Conservation (phyloP, 1,140 invertebrate genomes). For the Glomeris maerens region DNA sequence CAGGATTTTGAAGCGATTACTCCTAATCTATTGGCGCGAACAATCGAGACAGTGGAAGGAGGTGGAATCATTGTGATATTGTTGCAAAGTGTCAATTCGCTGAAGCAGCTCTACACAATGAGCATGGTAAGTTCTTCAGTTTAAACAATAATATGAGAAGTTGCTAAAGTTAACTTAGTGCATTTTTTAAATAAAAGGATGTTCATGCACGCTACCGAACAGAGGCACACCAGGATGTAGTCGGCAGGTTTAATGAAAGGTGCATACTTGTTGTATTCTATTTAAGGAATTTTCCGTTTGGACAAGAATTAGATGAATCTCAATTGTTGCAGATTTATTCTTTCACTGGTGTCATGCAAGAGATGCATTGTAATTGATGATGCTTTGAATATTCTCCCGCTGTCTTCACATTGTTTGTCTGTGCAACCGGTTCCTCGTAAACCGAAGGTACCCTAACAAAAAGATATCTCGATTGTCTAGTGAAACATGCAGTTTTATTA, state of each 20-base stretch:
- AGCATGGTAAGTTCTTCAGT: slow-evolving; percentile 66
- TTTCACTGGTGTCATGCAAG: slow-evolving; percentile 76
- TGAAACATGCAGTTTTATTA: too few relatives aligned
- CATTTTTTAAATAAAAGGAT: slow-evolving; percentile 42
- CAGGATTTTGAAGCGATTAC: slow-evolving; percentile 98
- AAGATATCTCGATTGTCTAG: too few relatives aligned
- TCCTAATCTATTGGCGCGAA: slow-evolving; percentile 93
- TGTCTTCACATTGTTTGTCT: slow-evolving; percentile 74
- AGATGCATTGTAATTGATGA: slow-evolving; percentile 89
- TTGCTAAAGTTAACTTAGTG: too few relatives aligned
- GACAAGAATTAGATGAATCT: background rate
- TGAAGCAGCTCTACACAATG: slow-evolving; percentile 91
- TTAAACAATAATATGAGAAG: too few relatives aligned
- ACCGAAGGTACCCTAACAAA: slow-evolving; percentile 25
- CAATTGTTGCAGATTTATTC: slow-evolving; percentile 51
- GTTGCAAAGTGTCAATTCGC: slow-evolving; percentile 65
- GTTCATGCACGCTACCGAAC: slow-evolving; percentile 91
- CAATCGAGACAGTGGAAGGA: slow-evolving; percentile 96
- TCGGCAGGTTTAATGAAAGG: slow-evolving; percentile 91
- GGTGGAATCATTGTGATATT: slow-evolving; percentile 83
- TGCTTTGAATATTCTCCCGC: slow-evolving; percentile 75
- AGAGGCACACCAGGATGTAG: slow-evolving; percentile 81
- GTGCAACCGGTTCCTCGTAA: slow-evolving; percentile 53
- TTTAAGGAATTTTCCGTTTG: slow-evolving; percentile 9
- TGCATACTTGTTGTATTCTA: slow-evolving; percentile 16